Evolutionary conservation across 2,888 invertebrate species (phyloP).

Genomic region (Autographa pulchrina): DNA sequence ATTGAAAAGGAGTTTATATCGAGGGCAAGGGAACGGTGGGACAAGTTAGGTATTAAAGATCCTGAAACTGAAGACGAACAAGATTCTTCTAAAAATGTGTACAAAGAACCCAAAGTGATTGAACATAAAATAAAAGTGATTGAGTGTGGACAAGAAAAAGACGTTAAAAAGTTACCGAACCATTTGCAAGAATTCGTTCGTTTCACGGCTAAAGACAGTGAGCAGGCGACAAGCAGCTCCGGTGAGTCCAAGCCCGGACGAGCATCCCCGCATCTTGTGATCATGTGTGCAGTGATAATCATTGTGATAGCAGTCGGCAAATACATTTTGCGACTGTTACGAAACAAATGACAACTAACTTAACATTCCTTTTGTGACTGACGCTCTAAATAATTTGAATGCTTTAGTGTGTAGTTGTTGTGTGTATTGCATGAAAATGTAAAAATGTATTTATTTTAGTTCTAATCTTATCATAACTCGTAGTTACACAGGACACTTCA

Average conservation of each 20-base stretch:
- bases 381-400: conserved; percentile 61
- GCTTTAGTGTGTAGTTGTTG: conserved; percentile 62
- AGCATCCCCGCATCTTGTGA: conserved; percentile 85
- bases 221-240: conserved; percentile 87
- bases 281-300: conserved; percentile 86
- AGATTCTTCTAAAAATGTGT: conserved; percentile 74
- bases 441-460: conserved; percentile 44
- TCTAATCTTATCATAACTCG: conserved; percentile 33
- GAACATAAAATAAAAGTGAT: conserved; percentile 90
- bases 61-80: conserved; percentile 91
- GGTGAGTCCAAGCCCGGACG: conserved; percentile 83
- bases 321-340: conserved; percentile 78
- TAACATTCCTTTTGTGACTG: conserved; percentile 59
- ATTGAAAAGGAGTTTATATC: conserved; percentile 94
- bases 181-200: conserved; percentile 95
- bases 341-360: conserved; percentile 76
- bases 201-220: conserved; percentile 88
- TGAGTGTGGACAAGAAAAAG: conserved; percentile 90
- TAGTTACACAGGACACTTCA: conserved; percentile 40
- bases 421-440: conserved; percentile 76
- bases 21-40: conserved; percentile 92
- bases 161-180: conserved; percentile 91
- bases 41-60: conserved; percentile 92
- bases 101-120: conserved; percentile 81
- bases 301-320: conserved; percentile 83